Evolutionary conservation across 1,140 invertebrate genomes (phyloP), one percentile per base, ranked within the genome.

Genomic region (Drosophila insularis): DNA sequence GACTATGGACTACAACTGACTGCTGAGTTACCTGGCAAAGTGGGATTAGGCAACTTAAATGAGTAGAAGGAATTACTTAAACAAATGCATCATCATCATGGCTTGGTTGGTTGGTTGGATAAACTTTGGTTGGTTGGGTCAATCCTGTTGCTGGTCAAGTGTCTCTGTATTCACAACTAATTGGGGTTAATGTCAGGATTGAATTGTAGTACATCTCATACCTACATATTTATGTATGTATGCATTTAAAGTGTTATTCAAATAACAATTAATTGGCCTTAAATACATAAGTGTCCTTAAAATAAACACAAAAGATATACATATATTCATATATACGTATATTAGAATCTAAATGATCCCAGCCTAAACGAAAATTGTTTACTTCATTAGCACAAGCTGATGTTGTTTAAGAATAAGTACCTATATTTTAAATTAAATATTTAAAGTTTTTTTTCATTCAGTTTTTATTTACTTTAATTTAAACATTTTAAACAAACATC

Each of bases 101-200:
- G 43, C 7, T 46, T 19, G 43, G 14, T 17, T 8, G 14, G 65
- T 8, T 14, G n/a, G 64, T 27, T 1, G 27, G 27, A 27, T 27
- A 27, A 27, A 27, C 27, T 27, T 27, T 3, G 5, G 27, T 27
- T 3, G 5, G 27, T 17, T 17, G 6, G 65, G 62, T 61, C 32
- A 35, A 60, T 8, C 43, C 43, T 50, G 35, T 43, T 63, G 35
- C 54, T 68, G 74, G 63, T 59, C 61, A 59, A 74, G 50, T 46
- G 56, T 50, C 53, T 59, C 75, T 54, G 66, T 78, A 85, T 72
- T 85, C 71, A 71, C 53, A 74, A 68, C 67, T 81, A 81, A 85
- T 78, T 86, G 67, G 68, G 67, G 62, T 53, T 43, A 39, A 58
- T 66, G 54, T 68, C 63, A 21, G 43, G 17, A 50, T 46, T 19